A percentile compares a stretch with the other conserved stretches of the same genome.
phyloP scores from a whole-genome alignment of 1,140 invertebrate species.

The Eueides isabella region DNA sequence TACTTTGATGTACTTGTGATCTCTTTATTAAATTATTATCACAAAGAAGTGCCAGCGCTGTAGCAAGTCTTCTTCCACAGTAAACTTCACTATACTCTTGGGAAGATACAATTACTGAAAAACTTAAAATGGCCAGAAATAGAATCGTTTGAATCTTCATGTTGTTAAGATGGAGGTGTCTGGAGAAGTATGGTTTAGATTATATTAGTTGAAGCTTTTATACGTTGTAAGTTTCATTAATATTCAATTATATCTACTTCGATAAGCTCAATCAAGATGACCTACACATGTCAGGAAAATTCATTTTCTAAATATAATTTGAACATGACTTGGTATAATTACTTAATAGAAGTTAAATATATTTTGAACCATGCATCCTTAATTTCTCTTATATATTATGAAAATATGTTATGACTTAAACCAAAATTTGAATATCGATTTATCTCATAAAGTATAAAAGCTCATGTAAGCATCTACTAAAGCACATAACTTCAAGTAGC shows the following conservation, averaged over 20 bases:
- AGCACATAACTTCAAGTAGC: neutral
- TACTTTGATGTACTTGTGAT: neutral
- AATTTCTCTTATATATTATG: neutral
- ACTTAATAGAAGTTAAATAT: neutral
- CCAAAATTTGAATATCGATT: neutral
- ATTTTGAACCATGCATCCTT: neutral
- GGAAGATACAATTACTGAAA: neutral
- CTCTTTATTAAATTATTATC: slow-evolving; percentile 35
- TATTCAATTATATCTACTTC: slow-evolving; percentile 11
- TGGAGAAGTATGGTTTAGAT: neutral
- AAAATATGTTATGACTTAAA: neutral
- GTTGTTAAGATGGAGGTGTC: neutral
- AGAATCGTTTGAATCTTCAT: neutral
- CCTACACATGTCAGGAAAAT: neutral
- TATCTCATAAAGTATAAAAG: slow-evolving; percentile 18
- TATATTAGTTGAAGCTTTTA: slow-evolving; percentile 9
- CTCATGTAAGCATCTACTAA: neutral
- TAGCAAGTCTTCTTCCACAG: slow-evolving; percentile 33
- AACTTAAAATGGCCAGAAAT: neutral
- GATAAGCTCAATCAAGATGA: neutral
- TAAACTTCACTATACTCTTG: slow-evolving; percentile 27
- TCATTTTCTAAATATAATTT: neutral
- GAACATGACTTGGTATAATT: too few species aligned
- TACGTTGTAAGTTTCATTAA: slow-evolving; percentile 14
- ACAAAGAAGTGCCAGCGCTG: slow-evolving; percentile 29